Evolutionary conservation across 2,888 invertebrate species (phyloP).

Genomic region (Chrysomela aeneicollis): DNA sequence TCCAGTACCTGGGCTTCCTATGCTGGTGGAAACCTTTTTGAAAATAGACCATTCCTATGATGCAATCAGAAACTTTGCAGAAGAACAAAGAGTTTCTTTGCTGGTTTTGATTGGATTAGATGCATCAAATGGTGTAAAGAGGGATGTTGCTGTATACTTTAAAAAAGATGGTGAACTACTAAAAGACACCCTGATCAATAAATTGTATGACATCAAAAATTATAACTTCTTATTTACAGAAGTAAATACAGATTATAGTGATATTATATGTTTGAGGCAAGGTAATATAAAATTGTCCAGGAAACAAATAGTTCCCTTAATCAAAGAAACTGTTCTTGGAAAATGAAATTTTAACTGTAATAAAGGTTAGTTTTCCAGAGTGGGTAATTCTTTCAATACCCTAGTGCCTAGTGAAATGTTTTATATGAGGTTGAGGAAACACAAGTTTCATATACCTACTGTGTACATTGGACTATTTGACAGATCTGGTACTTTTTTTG

Average conservation of each 20-base stretch:
- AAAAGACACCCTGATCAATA: slow-evolving; percentile 54
- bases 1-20: slow-evolving; percentile 67
- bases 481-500: too few species aligned
- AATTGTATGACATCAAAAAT: slow-evolving; percentile 49
- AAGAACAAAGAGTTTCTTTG: slow-evolving; percentile 58
- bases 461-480: too few species aligned
- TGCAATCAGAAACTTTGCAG: slow-evolving; percentile 65
- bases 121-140: slow-evolving; percentile 61
- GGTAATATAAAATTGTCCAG: slow-evolving; percentile 69
- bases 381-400: too few species aligned
- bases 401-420: too few species aligned
- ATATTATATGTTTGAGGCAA: slow-evolving; percentile 66
- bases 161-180: slow-evolving; percentile 54
- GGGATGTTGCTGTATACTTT: slow-evolving; percentile 66
- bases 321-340: slow-evolving; percentile 48
- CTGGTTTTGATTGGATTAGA: slow-evolving; percentile 72
- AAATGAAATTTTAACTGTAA: not conserved
- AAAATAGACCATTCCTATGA: slow-evolving; percentile 61
- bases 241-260: slow-evolving; percentile 56
- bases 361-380: not conserved
- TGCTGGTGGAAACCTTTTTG: slow-evolving; percentile 70
- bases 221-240: slow-evolving; percentile 60
- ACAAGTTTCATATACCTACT: too few species aligned
- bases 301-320: slow-evolving; percentile 74
- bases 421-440: too few species aligned